phyloP scores from a whole-genome alignment of 2,797 vertebrate genomes.

The Semaprochilodus insignis region DNA sequence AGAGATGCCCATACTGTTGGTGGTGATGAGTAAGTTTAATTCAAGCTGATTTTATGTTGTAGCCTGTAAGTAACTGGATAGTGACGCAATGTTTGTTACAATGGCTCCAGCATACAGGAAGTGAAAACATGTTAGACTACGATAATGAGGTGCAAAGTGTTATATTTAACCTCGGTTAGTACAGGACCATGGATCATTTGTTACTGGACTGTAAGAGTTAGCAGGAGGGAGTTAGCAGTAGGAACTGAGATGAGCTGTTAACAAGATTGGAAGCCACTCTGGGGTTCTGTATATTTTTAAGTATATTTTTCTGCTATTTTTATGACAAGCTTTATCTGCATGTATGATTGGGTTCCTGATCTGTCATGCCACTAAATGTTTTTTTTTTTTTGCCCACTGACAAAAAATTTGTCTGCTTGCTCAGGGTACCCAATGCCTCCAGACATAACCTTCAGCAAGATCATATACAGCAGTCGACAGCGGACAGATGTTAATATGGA shows the following conservation, averaged over 20 bases:
- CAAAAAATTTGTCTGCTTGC: neutral
- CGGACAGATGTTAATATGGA: slow-evolving; percentile 87
- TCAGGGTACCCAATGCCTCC: slow-evolving; percentile 87
- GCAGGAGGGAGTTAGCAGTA: too few relatives aligned
- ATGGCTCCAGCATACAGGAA: neutral
- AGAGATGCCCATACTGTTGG: slow-evolving; percentile 79
- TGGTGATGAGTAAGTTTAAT: slow-evolving; percentile 83
- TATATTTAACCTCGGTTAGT: neutral
- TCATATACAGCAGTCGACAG: slow-evolving; percentile 78
- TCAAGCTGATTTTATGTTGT: neutral
- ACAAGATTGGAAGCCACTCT: too few relatives aligned
- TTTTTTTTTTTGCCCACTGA: neutral
- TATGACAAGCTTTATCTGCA: too few relatives aligned
- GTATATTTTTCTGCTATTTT: too few relatives aligned
- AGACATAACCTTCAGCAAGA: slow-evolving; percentile 86
- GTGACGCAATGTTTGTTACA: neutral
- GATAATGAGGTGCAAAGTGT: neutral
- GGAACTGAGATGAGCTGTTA: too few relatives aligned
- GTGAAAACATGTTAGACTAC: neutral
- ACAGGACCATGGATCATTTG: too few relatives aligned
- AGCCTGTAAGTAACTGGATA: neutral
- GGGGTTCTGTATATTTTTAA: too few relatives aligned
- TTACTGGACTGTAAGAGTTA: too few relatives aligned
- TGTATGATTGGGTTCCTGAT: neutral
- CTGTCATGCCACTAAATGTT: neutral